Conservation (phyloP, 2,797 vertebrate genomes). For the Micrastur ruficollis region DNA sequence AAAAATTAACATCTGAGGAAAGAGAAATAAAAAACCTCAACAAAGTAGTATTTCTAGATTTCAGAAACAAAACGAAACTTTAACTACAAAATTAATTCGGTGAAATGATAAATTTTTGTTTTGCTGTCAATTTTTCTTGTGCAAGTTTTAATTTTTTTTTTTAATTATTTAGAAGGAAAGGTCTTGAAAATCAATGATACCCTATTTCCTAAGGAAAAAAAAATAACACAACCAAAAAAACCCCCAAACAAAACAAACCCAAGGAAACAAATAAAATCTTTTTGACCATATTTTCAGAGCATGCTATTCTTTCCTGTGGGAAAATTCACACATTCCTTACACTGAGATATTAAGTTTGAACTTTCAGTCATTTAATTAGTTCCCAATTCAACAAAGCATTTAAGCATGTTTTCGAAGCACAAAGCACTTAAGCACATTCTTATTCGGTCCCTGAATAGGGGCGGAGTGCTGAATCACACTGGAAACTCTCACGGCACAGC, state of each 20-base stretch:
- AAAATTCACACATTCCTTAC: constrained; percentile 48
- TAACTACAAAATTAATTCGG: not conserved
- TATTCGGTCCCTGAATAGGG: constrained; percentile 34
- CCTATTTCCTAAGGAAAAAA: not conserved
- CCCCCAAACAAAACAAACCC: not conserved
- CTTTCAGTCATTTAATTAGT: constrained; percentile 58
- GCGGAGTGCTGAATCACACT: constrained; percentile 22
- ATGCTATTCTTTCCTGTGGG: constrained; percentile 42
- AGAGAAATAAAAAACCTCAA: not conserved
- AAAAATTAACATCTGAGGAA: not conserved
- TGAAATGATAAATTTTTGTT: not conserved
- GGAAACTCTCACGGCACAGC: not conserved
- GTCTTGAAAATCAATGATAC: not conserved
- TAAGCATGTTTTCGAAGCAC: constrained; percentile 55
- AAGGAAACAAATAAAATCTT: not conserved
- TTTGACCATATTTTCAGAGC: not conserved
- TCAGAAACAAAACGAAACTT: not conserved
- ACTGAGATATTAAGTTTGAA: constrained; percentile 55
- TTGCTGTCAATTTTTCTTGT: not conserved
- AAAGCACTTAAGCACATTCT: constrained; percentile 59
- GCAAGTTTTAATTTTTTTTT: rapidly evolving
- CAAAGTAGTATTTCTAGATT: not conserved
- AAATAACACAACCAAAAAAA: not conserved
- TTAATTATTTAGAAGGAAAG: not conserved
- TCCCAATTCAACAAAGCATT: constrained; percentile 45